Conservation (phyloP, 2,113 vertebrate species). For the Pheucticus melanocephalus region DNA sequence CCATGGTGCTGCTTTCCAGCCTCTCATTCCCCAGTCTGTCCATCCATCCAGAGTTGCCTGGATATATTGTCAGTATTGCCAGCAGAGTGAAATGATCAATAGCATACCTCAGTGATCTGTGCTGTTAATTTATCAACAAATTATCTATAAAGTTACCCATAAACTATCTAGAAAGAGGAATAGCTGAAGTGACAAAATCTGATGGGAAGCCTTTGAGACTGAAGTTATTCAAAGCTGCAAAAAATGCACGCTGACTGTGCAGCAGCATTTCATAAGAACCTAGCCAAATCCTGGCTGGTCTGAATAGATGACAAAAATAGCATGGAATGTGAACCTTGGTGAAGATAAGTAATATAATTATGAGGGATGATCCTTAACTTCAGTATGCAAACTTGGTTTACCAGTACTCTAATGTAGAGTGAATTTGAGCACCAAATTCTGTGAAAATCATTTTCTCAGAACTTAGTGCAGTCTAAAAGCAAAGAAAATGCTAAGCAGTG, state of each 20-base stretch:
- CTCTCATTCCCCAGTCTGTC: not conserved
- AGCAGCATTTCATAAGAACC: not conserved
- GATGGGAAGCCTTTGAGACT: not conserved
- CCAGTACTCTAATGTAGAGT: not conserved
- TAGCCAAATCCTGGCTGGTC: not conserved
- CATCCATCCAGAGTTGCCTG: rapidly evolving
- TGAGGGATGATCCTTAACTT: not conserved
- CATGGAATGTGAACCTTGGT: not conserved
- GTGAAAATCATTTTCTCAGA: not conserved
- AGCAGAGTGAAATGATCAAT: not conserved
- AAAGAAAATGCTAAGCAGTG: not conserved
- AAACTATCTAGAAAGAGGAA: not conserved
- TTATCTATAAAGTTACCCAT: not conserved
- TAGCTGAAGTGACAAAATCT: not conserved
- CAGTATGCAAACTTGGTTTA: not conserved
- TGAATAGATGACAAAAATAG: not conserved
- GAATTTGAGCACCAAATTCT: not conserved
- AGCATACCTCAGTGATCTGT: not conserved
- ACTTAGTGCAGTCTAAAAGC: not conserved
- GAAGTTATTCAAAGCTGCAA: not conserved
- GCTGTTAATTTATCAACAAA: not conserved
- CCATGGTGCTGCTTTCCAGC: rapidly evolving
- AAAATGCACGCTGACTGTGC: not conserved
- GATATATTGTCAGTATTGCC: not conserved
- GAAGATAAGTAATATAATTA: not conserved